Evolutionary conservation across 30 jellyfish, hydroid and myxozoan genomes (phyloP), one percentile per base, ranked within the genome.

Genomic region (Aurelia sp.): DNA sequence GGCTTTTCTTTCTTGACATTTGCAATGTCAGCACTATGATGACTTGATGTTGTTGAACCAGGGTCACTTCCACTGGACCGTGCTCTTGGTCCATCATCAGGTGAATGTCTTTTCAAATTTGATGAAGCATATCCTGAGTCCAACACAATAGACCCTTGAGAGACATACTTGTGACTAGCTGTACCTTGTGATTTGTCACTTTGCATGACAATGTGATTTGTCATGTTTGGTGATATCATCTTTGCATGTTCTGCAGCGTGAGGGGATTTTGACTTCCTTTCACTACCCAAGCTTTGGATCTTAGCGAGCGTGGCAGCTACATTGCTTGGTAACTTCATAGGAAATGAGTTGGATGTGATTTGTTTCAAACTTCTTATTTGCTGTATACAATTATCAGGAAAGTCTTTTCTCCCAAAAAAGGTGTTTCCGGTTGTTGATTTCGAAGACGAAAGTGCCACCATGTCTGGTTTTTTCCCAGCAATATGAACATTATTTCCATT

Each of bases 41-140:
- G 86, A 18, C 61, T 67, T 24, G 89, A 52, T 18, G 84, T 52
- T 1, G 84, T 8, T 68, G 96, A 78, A 7, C 96, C 82, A 5
- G 86, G 78, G 40, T 86, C 96, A 75, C 96, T 86, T 52, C 80
- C 65, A 55, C 96, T 86, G 19, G 96, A 86, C 41, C 65, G 74
- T 15, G 96, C 87, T 40, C 96, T 67, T 19, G 83, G 96, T 13
- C n/a, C 8, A 15, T 75, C 88, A 40, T 75, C 67, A 0, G 89
- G 89, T n/a, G 92, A 82, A 4, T 13, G 76, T 17, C 76, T 50
- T 52, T 33, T 68, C 19, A 12, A 38, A 24, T 41, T 68, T 2
- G 72, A 52, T 20, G 86, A 40, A 0, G 69, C 84, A 70, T 74
- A 82, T 4, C 87, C 87, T 8, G 87, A 76, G 63, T 59, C 87